Percentiles rank a stretch among this genome's conserved stretches.
Conservation (phyloP, 2,888 invertebrate genomes). For the Parapristionchus giblindavisi region DNA sequence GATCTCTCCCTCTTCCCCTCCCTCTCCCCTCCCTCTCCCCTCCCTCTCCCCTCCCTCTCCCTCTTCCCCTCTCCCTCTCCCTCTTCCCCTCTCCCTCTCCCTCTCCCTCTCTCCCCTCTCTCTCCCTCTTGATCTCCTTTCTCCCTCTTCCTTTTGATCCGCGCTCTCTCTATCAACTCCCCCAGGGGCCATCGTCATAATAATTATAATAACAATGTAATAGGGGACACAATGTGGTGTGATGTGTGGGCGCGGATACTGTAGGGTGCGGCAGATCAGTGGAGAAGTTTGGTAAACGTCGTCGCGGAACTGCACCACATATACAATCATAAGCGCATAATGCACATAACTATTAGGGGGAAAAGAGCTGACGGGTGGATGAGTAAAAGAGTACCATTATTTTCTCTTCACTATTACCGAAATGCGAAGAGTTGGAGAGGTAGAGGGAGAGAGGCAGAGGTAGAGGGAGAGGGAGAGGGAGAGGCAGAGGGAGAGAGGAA, state of each 20-base stretch:
- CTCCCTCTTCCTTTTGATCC: neutral
- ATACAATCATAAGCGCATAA: neutral
- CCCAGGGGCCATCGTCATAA: slow-evolving; percentile 11
- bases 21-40: neutral
- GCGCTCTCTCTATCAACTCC: neutral
- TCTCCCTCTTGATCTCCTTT: neutral
- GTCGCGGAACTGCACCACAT: slow-evolving; percentile 10
- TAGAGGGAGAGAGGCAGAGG: too few species aligned
- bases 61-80: neutral
- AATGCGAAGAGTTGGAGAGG: too few species aligned
- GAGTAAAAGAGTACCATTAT: neutral
- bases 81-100: slow-evolving; percentile 2
- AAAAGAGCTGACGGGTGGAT: neutral
- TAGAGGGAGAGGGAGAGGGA: too few species aligned
- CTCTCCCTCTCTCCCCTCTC: neutral
- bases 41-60: slow-evolving; percentile 4
- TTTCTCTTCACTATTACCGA: too few species aligned
- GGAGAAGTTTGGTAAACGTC: too few species aligned
- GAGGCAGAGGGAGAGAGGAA: neutral
- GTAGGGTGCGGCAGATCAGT: too few species aligned
- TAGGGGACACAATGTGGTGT: slow-evolving; percentile 26
- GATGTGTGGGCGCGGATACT: slow-evolving; percentile 5
- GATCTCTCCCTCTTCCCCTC: neutral
- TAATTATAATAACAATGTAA: slow-evolving; percentile 36
- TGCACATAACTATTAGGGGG: neutral